A percentile compares a stretch with the other conserved stretches of the same genome.
Evolutionary conservation across 2,797 vertebrate species (phyloP).

Genomic region (Antrozous pallidus): DNA sequence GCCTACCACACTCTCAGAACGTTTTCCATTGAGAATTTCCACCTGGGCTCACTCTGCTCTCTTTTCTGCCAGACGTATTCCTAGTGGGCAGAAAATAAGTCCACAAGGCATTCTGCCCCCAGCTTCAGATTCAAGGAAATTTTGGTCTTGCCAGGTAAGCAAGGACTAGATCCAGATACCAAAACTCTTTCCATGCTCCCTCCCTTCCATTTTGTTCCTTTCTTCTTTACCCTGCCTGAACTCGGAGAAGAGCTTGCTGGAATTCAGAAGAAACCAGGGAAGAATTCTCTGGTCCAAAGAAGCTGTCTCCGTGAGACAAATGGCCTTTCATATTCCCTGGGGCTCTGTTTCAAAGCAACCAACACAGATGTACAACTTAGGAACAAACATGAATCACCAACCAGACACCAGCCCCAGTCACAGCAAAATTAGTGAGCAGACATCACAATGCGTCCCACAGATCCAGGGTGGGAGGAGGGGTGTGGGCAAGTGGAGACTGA

Average conservation of each 20-base stretch:
- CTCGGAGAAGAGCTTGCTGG: constrained; percentile 8
- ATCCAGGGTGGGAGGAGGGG: not conserved
- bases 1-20: not conserved
- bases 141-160: not conserved
- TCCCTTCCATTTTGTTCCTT: not conserved
- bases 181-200: not conserved
- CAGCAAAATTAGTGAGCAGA: constrained; percentile 66
- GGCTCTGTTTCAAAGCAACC: constrained; percentile 49
- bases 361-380: constrained; percentile 13
- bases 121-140: not conserved
- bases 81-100: not conserved
- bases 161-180: not conserved
- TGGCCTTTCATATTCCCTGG: constrained; percentile 62
- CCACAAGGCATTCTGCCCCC: not conserved
- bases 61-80: not conserved
- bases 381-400: constrained; percentile 71
- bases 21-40: not conserved
- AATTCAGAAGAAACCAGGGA: constrained; percentile 44
- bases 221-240: not conserved
- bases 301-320: constrained; percentile 53
- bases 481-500: not conserved
- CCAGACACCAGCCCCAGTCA: constrained; percentile 61
- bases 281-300: constrained; percentile 45
- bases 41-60: not conserved
- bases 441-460: constrained; percentile 66